Conservation (phyloP, 2,797 vertebrate genomes). For the Falco rusticolus region DNA sequence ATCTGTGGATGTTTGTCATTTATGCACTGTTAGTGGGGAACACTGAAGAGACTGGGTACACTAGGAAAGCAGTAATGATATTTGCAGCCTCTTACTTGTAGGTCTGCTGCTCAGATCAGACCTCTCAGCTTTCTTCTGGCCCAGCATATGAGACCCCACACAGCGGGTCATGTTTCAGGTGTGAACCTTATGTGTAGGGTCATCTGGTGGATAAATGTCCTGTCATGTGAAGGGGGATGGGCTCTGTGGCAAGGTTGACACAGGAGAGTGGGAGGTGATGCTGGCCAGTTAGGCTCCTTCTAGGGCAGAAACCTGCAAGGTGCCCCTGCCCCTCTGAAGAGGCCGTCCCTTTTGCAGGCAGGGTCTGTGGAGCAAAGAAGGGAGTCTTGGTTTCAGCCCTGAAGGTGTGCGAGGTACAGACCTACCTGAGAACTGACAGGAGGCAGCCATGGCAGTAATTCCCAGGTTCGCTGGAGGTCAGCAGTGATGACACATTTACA, state of each 20-base stretch:
- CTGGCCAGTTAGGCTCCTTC: background rate
- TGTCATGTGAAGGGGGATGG: background rate
- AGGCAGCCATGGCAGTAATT: background rate
- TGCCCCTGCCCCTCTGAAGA: background rate
- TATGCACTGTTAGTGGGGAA: background rate
- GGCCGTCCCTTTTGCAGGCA: background rate
- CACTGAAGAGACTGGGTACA: background rate
- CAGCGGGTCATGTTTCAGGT: background rate
- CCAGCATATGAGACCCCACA: background rate
- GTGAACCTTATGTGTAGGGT: background rate
- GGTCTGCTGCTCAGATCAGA: background rate
- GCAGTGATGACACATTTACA: background rate
- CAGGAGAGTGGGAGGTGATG: background rate
- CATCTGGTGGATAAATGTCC: background rate
- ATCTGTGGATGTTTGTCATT: background rate
- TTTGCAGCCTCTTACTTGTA: background rate
- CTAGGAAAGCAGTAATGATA: background rate
- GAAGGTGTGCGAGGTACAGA: background rate
- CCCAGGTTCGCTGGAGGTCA: background rate
- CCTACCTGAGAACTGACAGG: background rate
- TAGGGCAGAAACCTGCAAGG: background rate
- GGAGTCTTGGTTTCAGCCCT: background rate
- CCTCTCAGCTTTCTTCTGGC: conserved; percentile 14
- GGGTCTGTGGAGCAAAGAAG: background rate
- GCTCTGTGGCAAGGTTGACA: background rate